Percentiles rank a stretch among this genome's conserved stretches.
Evolutionary conservation across 2,113 vertebrate genomes (phyloP).

Genomic region (Pyrgilauda ruficollis): DNA sequence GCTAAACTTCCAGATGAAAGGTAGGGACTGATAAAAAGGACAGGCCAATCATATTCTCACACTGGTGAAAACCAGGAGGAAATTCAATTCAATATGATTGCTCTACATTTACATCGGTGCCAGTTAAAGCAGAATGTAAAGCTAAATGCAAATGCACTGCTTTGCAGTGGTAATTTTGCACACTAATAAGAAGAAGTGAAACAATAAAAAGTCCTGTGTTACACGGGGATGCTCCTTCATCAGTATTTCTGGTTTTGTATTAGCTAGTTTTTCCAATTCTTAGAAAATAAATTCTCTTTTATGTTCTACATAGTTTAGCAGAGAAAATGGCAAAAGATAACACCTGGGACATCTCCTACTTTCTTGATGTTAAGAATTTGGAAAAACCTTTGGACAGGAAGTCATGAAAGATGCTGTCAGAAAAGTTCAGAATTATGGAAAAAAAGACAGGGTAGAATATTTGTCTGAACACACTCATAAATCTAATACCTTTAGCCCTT

Average conservation of each 20-base stretch:
- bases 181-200: not conserved
- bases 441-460: not conserved
- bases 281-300: not conserved
- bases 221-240: not conserved
- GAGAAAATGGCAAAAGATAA: not conserved
- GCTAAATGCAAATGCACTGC: not conserved
- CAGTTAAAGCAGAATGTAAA: not conserved
- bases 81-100: not conserved
- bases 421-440: not conserved
- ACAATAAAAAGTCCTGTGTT: not conserved
- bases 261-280: not conserved
- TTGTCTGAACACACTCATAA: not conserved
- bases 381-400: not conserved
- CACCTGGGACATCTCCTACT: not conserved
- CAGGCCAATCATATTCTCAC: not conserved
- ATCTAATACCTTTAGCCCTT: not conserved
- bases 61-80: not conserved
- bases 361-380: not conserved
- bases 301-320: not conserved
- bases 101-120: not conserved
- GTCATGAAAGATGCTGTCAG: not conserved
- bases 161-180: not conserved
- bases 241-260: not conserved
- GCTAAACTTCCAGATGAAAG: not conserved
- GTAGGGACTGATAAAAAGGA: not conserved